Conservation (phyloP, 2,797 vertebrate genomes). For the Spatula versicolor region DNA sequence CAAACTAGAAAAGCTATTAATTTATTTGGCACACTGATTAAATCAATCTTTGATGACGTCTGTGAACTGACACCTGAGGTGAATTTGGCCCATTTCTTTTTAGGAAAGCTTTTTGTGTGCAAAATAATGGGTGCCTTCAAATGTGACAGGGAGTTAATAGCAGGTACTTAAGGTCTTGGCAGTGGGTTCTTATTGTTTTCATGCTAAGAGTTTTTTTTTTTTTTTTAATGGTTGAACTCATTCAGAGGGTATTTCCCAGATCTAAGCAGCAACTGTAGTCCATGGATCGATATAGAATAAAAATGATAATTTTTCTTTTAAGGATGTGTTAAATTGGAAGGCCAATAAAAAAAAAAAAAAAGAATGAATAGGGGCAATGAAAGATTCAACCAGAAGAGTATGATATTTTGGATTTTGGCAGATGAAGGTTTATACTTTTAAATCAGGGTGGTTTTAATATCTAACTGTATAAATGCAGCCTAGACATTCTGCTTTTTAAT, state of each 20-base stretch:
- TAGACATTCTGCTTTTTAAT: background rate
- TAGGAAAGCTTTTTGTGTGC: conserved; percentile 19
- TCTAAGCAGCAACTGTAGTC: background rate
- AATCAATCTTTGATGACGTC: conserved; percentile 10
- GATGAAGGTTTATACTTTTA: background rate
- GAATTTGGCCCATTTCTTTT: conserved; percentile 15
- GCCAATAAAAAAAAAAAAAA: background rate
- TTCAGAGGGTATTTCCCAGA: conserved; percentile 15
- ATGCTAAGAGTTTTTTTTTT: background rate
- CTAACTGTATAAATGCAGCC: background rate
- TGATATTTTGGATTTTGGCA: background rate
- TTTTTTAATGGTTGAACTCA: conserved; percentile 3
- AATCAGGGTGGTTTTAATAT: background rate
- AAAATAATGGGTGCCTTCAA: conserved; percentile 36
- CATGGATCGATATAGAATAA: background rate
- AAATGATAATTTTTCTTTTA: background rate
- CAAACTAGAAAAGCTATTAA: conserved; percentile 35
- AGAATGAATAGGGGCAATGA: background rate
- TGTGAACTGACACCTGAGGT: conserved; percentile 7
- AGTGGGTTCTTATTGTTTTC: conserved; percentile 21
- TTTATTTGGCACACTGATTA: conserved; percentile 43
- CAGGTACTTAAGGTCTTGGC: conserved; percentile 50
- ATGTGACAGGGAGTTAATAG: conserved; percentile 21
- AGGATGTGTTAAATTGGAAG: background rate
- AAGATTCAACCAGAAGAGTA: background rate